Conservation (phyloP, 2,113 vertebrate species). For the Suncus etruscus region DNA sequence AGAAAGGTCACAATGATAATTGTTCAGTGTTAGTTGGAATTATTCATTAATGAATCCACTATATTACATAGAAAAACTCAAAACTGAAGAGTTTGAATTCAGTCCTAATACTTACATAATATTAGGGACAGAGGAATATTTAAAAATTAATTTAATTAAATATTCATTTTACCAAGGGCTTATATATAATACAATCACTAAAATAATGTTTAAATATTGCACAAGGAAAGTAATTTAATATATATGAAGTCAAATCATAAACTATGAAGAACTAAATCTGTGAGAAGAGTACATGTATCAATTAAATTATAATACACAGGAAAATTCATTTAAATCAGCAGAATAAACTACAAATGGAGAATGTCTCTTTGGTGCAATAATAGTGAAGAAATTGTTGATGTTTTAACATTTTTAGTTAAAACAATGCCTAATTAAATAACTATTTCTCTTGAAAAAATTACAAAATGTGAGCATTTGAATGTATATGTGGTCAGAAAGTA, state of each 20-base stretch:
- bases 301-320: not conserved
- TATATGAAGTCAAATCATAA: conserved; percentile 18
- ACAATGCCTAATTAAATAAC: not conserved
- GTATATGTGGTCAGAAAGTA: not conserved
- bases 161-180: conserved; percentile 9
- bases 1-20: not conserved
- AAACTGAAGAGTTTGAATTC: not conserved
- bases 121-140: not conserved
- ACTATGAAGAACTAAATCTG: conserved; percentile 55
- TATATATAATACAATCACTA: conserved; percentile 3
- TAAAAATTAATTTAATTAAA: not conserved
- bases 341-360: not conserved
- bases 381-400: not conserved
- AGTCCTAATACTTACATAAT: not conserved
- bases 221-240: not conserved
- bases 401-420: not conserved
- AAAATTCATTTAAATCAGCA: not conserved
- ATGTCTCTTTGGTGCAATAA: not conserved
- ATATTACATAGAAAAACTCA: not conserved
- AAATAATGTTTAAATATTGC: conserved; percentile 49
- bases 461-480: not conserved
- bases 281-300: conserved; percentile 25
- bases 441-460: not conserved
- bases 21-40: not conserved
- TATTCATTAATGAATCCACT: not conserved